Evolutionary conservation across 2,113 vertebrate genomes (phyloP).

Genomic region (Oreochromis niloticus): DNA sequence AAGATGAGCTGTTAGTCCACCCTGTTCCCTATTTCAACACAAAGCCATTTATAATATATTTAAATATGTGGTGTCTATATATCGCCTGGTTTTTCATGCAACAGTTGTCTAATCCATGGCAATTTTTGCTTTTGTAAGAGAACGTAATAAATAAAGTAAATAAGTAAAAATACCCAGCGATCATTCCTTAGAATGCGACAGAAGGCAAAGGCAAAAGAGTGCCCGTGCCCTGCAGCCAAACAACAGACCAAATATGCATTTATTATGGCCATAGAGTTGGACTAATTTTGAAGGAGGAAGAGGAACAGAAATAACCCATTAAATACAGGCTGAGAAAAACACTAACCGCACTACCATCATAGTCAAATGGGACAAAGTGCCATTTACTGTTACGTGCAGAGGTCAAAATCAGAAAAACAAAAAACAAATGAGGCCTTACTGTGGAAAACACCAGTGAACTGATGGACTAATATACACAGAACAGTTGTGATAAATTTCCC

Average conservation of each 20-base stretch:
- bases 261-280: neutral
- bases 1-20: neutral
- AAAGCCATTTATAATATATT: neutral
- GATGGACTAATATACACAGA: neutral
- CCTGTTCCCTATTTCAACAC: neutral
- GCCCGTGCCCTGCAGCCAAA: neutral
- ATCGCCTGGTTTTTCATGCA: neutral
- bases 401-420: neutral
- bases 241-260: neutral
- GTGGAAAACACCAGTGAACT: neutral
- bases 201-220: neutral
- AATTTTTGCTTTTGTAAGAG: neutral
- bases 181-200: neutral
- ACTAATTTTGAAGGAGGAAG: neutral
- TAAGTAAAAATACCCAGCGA: neutral
- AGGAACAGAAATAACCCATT: neutral
- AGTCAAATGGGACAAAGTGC: neutral
- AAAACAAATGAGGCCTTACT: neutral
- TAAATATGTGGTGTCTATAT: neutral
- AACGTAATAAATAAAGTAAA: neutral
- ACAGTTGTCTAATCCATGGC: neutral
- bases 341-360: neutral
- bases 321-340: neutral
- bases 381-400: neutral
- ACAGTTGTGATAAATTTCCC: neutral